phyloP scores from a whole-genome alignment of 2,797 vertebrate genomes.

The Caiman crocodilus region DNA sequence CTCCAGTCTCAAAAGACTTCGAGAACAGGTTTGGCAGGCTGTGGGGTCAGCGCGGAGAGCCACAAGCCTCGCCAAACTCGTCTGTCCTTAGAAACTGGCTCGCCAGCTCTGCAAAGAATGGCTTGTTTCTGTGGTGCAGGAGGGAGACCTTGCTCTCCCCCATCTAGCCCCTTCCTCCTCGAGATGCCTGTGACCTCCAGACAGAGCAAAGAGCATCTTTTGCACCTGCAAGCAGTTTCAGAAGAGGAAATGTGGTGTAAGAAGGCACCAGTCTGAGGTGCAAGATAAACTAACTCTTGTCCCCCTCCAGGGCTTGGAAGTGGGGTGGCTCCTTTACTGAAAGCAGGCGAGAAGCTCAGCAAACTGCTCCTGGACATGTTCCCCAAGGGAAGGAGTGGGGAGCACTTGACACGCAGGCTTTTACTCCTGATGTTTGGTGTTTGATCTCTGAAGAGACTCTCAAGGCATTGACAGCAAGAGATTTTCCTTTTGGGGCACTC shows the following conservation, averaged over 20 bases:
- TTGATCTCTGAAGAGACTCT: background rate
- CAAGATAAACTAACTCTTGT: background rate
- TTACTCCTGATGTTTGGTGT: background rate
- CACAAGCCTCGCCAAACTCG: background rate
- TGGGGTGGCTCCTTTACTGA: rapidly evolving
- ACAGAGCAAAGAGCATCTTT: background rate
- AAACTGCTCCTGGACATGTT: background rate
- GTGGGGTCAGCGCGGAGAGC: background rate
- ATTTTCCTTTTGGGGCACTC: background rate
- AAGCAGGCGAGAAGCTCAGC: background rate
- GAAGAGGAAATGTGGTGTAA: background rate
- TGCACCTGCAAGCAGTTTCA: background rate
- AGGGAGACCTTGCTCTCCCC: background rate
- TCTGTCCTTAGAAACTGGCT: background rate
- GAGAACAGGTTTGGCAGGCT: background rate
- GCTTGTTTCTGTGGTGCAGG: background rate
- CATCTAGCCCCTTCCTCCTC: background rate
- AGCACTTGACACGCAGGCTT: rapidly evolving
- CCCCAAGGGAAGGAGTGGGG: background rate
- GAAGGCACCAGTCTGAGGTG: background rate
- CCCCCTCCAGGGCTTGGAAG: background rate
- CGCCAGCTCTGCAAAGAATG: rapidly evolving
- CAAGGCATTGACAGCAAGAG: rapidly evolving
- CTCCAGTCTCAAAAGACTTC: rapidly evolving
- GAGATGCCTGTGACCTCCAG: background rate